Evolutionary conservation across 2,113 vertebrate species (phyloP).

Genomic region (Chamaea fasciata): DNA sequence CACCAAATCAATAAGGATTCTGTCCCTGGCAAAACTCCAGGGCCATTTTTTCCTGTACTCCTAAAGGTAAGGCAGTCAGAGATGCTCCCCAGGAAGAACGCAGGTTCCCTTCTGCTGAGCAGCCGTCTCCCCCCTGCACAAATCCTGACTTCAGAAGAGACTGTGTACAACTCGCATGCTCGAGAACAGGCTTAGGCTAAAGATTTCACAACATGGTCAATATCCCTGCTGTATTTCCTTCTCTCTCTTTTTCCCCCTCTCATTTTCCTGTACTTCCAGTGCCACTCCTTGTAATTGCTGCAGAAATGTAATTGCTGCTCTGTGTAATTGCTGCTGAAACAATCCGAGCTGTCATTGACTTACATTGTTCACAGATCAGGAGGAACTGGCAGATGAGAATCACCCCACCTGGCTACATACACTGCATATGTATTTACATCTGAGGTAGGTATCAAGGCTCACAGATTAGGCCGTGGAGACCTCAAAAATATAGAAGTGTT

Average conservation of each 20-base stretch:
- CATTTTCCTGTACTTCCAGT: constrained; percentile 5
- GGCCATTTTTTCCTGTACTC: neutral
- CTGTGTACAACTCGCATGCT: neutral
- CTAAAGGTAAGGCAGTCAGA: neutral
- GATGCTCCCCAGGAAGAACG: neutral
- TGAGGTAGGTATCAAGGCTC: neutral
- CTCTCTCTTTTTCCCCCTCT: neutral
- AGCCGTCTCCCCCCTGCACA: neutral
- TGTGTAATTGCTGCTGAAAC: constrained; percentile 48
- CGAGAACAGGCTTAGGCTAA: neutral
- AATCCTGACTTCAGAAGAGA: neutral
- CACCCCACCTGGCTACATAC: constrained; percentile 14
- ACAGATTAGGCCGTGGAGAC: neutral
- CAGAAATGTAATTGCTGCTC: constrained; percentile 55
- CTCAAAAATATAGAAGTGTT: neutral
- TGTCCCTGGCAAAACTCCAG: neutral
- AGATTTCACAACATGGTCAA: neutral
- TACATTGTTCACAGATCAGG: constrained; percentile 46
- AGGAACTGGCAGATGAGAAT: constrained; percentile 49
- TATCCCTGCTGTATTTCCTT: neutral
- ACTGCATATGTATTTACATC: constrained; percentile 5
- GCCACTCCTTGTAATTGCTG: constrained; percentile 46
- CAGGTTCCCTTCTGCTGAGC: neutral
- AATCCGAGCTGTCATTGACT: constrained; percentile 52
- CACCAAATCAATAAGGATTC: neutral